Evolutionary conservation across 1,140 invertebrate species (phyloP).

Genomic region (Neodiprion fabricii): DNA sequence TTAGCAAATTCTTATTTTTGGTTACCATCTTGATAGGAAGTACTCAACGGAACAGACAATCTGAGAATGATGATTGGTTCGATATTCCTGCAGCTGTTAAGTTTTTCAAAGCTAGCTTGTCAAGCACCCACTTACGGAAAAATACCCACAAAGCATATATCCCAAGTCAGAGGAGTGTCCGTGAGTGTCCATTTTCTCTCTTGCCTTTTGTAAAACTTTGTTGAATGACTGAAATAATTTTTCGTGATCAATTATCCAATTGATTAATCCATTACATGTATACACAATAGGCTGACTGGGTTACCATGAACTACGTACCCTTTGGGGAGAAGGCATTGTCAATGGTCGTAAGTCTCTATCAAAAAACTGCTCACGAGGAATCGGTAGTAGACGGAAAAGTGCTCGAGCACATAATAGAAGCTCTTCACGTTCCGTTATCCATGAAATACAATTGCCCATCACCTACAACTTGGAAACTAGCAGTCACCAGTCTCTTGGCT

Average conservation of each 20-base stretch:
- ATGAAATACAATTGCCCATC: constrained; percentile 86
- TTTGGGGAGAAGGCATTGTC: constrained; percentile 86
- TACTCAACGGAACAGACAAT: constrained; percentile 69
- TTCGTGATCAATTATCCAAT: background rate
- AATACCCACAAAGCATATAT: constrained; percentile 62
- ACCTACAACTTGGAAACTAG: constrained; percentile 85
- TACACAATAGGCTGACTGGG: constrained; percentile 70
- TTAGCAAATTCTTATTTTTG: constrained; percentile 25
- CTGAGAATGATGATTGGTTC: constrained; percentile 76
- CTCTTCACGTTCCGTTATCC: constrained; percentile 76
- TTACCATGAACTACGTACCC: constrained; percentile 87
- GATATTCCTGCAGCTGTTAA: constrained; percentile 81
- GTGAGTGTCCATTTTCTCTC: constrained; percentile 38
- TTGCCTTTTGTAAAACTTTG: constrained; percentile 14
- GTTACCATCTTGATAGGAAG: constrained; percentile 64
- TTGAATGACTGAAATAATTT: constrained; percentile 16
- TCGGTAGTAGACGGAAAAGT: constrained; percentile 79
- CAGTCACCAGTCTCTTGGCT: constrained; percentile 78
- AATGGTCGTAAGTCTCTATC: constrained; percentile 84
- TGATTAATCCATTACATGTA: too few species aligned
- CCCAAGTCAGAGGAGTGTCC: constrained; percentile 56
- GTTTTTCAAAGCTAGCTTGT: constrained; percentile 77
- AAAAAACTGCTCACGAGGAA: constrained; percentile 77
- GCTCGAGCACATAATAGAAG: constrained; percentile 79
- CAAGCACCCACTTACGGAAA: constrained; percentile 72